Conservation (phyloP, 2,888 invertebrate genomes). For the Dysmachus trigonus region DNA sequence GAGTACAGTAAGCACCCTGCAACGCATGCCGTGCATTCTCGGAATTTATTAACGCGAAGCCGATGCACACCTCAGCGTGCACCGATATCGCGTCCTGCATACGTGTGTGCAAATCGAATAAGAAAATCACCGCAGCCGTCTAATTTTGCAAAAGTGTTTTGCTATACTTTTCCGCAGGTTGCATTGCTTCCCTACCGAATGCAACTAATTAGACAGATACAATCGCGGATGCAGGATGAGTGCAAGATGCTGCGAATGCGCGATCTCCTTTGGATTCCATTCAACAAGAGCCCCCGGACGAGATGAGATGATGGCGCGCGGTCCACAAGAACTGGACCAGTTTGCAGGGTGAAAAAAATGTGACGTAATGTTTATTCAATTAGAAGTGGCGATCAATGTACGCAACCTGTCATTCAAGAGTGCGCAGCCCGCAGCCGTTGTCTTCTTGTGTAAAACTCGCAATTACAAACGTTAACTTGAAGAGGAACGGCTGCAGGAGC, state of each 20-base stretch:
- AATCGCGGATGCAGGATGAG: not conserved
- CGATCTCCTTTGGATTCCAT: slow-evolving; percentile 30
- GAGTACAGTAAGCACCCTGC: not conserved
- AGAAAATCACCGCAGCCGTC: not conserved
- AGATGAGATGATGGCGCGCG: not conserved
- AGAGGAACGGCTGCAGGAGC: slow-evolving; percentile 6
- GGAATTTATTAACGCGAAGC: slow-evolving; percentile 12
- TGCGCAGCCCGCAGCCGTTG: not conserved
- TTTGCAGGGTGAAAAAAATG: slow-evolving; percentile 24
- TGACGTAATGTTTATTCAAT: slow-evolving; percentile 44
- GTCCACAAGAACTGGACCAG: slow-evolving; percentile 38
- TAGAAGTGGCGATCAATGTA: slow-evolving; percentile 41
- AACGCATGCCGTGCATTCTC: slow-evolving; percentile 8
- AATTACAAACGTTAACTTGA: slow-evolving; percentile 42
- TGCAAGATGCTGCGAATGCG: not conserved
- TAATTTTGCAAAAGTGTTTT: slow-evolving; percentile 36
- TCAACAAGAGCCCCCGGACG: slow-evolving; percentile 31
- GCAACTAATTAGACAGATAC: slow-evolving; percentile 40
- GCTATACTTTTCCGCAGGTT: not conserved
- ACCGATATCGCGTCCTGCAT: not conserved
- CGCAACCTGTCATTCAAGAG: slow-evolving; percentile 40
- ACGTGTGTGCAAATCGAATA: not conserved
- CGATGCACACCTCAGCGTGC: not conserved
- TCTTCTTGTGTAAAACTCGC: slow-evolving; percentile 38
- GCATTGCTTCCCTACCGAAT: not conserved